These are phyloP conservation scores for Cepaea nemoralis DNA, from an alignment of 1,140 invertebrate genomes.

Conservation along the genomic window DNA sequence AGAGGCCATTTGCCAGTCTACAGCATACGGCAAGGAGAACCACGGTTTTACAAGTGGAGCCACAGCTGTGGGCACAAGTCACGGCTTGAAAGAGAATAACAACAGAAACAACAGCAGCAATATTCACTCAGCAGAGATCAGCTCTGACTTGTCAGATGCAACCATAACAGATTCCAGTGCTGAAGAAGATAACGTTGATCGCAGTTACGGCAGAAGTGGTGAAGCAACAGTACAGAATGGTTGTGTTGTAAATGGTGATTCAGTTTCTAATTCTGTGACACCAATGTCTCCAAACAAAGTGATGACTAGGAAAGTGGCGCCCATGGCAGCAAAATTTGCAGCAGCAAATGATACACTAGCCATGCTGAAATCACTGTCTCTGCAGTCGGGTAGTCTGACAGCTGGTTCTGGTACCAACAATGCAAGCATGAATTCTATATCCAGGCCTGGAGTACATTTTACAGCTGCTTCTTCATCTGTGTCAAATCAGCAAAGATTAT, in stretches of 20 bases:
- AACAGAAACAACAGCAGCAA: slow-evolving; percentile 20
- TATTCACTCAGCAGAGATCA: not conserved
- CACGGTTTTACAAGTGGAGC: not conserved
- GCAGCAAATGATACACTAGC: slow-evolving; percentile 31
- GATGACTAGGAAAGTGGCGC: slow-evolving; percentile 40
- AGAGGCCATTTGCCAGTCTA: not conserved
- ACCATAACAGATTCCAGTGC: slow-evolving; percentile 32
- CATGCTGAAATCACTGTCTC: slow-evolving; percentile 27
- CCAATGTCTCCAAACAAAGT: slow-evolving; percentile 25
- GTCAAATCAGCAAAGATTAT: not conserved
- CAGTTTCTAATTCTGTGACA: not conserved
- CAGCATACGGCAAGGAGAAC: not conserved
- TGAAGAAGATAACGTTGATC: slow-evolving; percentile 42
- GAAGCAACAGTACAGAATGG: not conserved
- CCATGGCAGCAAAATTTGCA: slow-evolving; percentile 14
- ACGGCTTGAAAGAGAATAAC: not conserved
- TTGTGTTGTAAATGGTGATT: not conserved
- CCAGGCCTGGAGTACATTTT: not conserved
- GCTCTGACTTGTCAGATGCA: slow-evolving; percentile 9
- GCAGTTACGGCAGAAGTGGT: not conserved
- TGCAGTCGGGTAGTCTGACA: slow-evolving; percentile 14
- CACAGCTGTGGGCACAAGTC: not conserved
- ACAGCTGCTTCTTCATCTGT: not conserved
- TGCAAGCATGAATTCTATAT: not conserved
- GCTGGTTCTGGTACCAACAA: not conserved